Conservation (phyloP, 2,888 invertebrate species). For the Piscicola geometra region DNA sequence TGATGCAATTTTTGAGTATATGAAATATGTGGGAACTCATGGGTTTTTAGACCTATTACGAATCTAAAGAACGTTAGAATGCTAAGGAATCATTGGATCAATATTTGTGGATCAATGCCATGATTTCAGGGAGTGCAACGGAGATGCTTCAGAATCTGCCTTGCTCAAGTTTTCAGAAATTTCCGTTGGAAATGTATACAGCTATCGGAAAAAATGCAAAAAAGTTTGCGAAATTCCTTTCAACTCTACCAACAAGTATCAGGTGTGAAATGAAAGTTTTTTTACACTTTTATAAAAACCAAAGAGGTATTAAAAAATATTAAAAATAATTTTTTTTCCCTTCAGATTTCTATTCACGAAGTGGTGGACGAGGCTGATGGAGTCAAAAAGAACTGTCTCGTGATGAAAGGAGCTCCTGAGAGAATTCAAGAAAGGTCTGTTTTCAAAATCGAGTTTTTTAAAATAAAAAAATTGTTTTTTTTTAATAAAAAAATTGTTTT, state of each 20-base stretch:
- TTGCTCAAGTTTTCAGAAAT: constrained; percentile 56
- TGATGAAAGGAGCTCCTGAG: constrained; percentile 91
- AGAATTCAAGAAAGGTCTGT: constrained; percentile 83
- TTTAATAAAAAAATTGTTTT: background rate
- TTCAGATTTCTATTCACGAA: constrained; percentile 35
- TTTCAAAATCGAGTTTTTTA: too few relatives aligned
- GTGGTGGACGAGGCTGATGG: constrained; percentile 26
- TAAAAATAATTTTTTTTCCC: too few relatives aligned
- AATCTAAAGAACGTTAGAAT: too few relatives aligned
- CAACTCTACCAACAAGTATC: constrained; percentile 60
- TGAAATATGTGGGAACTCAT: too few relatives aligned
- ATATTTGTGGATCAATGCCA: too few relatives aligned
- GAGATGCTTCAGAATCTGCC: constrained; percentile 60
- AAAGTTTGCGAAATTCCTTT: constrained; percentile 58
- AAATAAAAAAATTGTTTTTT: constrained; percentile 63
- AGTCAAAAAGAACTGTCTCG: constrained; percentile 61
- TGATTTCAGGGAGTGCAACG: constrained; percentile 56
- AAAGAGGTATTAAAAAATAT: too few relatives aligned
- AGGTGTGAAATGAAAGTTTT: constrained; percentile 46
- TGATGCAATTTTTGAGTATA: too few relatives aligned
- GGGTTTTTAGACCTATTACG: too few relatives aligned
- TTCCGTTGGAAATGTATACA: constrained; percentile 52
- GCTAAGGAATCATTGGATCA: too few relatives aligned
- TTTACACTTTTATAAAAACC: background rate
- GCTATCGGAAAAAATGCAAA: constrained; percentile 52